Conservation (phyloP, 2,113 vertebrate species). For the Seriola quinqueradiata region DNA sequence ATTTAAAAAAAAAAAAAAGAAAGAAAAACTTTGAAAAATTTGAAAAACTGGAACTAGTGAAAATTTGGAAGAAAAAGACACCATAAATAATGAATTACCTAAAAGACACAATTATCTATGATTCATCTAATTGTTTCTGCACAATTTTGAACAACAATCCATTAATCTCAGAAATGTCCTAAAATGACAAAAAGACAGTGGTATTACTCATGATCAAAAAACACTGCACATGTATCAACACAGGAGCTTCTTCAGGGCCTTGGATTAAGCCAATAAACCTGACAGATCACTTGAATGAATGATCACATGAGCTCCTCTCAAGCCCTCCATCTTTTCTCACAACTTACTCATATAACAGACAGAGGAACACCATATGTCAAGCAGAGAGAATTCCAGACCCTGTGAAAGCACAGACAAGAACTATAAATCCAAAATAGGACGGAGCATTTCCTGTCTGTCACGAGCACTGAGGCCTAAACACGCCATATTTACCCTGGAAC, state of each 20-base stretch:
- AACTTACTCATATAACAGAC: neutral
- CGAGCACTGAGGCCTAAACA: conserved; percentile 23
- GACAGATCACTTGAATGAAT: neutral
- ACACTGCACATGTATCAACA: too few relatives aligned
- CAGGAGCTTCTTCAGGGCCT: too few relatives aligned
- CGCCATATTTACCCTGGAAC: conserved; percentile 46
- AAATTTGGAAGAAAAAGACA: neutral
- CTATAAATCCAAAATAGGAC: conserved; percentile 53
- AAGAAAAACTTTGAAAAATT: too few relatives aligned
- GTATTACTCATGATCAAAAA: neutral
- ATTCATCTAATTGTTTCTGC: too few relatives aligned
- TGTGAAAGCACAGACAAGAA: conserved; percentile 13
- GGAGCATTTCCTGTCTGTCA: conserved; percentile 51
- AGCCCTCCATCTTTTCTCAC: neutral
- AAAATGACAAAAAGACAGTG: neutral
- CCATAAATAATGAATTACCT: neutral
- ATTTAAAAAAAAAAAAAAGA: too few relatives aligned
- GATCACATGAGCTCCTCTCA: neutral
- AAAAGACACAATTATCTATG: too few relatives aligned
- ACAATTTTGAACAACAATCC: too few relatives aligned
- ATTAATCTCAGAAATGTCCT: neutral
- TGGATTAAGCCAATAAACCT: neutral
- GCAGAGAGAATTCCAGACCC: neutral
- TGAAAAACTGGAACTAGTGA: too few relatives aligned
- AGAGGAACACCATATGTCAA: neutral